These are phyloP conservation scores for Bimastos eiseni DNA, from an alignment of 2,888 invertebrate genomes.

Conservation along the genomic window DNA sequence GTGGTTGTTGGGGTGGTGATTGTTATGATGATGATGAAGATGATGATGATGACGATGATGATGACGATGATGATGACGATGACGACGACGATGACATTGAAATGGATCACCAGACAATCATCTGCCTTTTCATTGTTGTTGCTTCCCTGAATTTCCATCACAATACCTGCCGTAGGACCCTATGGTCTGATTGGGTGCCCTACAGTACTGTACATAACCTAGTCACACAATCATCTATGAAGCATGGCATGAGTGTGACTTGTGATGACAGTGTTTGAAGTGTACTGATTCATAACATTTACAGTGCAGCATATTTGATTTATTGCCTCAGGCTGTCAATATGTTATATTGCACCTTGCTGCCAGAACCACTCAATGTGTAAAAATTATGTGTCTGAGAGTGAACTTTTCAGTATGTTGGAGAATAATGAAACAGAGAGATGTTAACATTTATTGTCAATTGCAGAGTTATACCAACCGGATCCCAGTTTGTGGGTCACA, in stretches of 20 bases:
- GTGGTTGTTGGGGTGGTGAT: too few relatives aligned
- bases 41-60: too few relatives aligned
- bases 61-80: too few relatives aligned
- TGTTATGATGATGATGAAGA: too few relatives aligned
- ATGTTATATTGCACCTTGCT: background rate
- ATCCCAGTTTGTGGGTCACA: background rate
- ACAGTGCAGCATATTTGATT: background rate
- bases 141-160: background rate
- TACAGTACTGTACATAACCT: background rate
- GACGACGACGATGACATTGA: too few relatives aligned
- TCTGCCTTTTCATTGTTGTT: too few relatives aligned
- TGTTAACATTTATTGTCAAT: background rate
- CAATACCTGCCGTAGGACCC: background rate
- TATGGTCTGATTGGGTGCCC: background rate
- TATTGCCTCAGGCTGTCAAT: background rate
- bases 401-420: background rate
- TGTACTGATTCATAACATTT: too few relatives aligned
- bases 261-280: background rate
- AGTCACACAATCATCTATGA: background rate
- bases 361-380: background rate
- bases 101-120: too few relatives aligned
- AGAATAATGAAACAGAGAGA: background rate
- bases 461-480: background rate
- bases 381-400: background rate
- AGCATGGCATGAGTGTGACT: background rate